Evolutionary conservation across 1,140 invertebrate species (phyloP).

Genomic region (Berghia stephanieae): DNA sequence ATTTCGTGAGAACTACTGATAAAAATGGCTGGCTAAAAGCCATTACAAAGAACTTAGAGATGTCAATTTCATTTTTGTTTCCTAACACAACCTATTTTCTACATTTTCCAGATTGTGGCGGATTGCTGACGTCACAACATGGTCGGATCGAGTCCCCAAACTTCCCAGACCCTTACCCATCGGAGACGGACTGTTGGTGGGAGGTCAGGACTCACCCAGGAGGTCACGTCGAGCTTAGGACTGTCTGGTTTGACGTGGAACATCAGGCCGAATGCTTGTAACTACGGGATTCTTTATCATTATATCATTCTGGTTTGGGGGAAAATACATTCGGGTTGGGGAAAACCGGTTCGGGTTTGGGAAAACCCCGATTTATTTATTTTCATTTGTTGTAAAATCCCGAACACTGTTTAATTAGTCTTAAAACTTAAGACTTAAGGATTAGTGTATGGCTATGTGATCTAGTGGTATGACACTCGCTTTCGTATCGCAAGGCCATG

Average conservation of each 20-base stretch:
- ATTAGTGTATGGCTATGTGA: background rate
- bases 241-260: constrained; percentile 34
- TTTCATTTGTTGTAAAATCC: background rate
- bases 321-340: too few relatives aligned
- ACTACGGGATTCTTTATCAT: constrained; percentile 5
- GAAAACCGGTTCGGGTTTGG: too few relatives aligned
- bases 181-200: constrained; percentile 33
- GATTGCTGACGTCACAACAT: constrained; percentile 17
- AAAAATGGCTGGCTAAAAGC: background rate
- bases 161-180: constrained; percentile 36
- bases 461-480: too few relatives aligned
- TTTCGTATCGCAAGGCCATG: too few relatives aligned
- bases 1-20: background rate
- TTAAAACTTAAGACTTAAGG: background rate
- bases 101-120: constrained; percentile 29
- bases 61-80: too few relatives aligned
- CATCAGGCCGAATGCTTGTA: constrained; percentile 32
- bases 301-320: too few relatives aligned
- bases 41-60: background rate
- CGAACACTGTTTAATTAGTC: background rate
- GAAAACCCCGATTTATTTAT: background rate
- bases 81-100: too few relatives aligned
- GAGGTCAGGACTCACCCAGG: constrained; percentile 13
- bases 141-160: constrained; percentile 31
- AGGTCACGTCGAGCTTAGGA: background rate